phyloP scores from a whole-genome alignment of 2,113 vertebrate genomes.

The Neomonachus schauinslandi region DNA sequence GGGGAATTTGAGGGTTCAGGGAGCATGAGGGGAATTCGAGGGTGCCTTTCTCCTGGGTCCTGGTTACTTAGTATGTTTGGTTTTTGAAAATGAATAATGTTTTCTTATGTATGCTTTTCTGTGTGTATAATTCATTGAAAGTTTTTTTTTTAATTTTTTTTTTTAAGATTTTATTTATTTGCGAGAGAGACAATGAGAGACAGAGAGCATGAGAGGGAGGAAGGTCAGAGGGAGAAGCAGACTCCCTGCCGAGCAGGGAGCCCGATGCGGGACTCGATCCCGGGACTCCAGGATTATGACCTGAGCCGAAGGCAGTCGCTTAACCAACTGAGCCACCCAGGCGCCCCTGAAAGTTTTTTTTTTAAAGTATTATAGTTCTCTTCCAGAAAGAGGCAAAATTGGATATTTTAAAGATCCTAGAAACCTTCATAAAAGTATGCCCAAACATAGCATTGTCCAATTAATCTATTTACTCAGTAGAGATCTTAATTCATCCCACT shows the following conservation, averaged over 20 bases:
- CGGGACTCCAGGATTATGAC: too few relatives aligned
- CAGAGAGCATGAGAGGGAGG: too few relatives aligned
- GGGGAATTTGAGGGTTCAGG: neutral
- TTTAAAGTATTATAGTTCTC: neutral
- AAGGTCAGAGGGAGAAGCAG: too few relatives aligned
- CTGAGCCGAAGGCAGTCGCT: too few relatives aligned
- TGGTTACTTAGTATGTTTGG: neutral
- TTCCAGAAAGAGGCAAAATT: neutral
- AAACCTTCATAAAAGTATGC: neutral
- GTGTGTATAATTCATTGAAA: neutral
- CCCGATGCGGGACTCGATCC: too few relatives aligned
- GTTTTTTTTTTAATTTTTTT: neutral
- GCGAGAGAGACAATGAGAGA: too few relatives aligned
- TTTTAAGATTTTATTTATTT: too few relatives aligned
- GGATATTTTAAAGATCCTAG: neutral
- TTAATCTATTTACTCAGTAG: slow-evolving; percentile 2
- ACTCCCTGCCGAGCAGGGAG: too few relatives aligned
- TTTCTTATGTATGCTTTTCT: neutral
- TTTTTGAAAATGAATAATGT: neutral
- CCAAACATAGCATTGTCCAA: neutral
- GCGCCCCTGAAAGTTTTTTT: neutral
- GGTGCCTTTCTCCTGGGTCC: neutral
- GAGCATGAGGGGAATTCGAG: neutral
- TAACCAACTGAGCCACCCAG: too few relatives aligned
- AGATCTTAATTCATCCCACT: neutral